A percentile compares a stretch with the other conserved stretches of the same genome.
Evolutionary conservation across 1,140 invertebrate species (phyloP).

Genomic region (Glomeris maerens): DNA sequence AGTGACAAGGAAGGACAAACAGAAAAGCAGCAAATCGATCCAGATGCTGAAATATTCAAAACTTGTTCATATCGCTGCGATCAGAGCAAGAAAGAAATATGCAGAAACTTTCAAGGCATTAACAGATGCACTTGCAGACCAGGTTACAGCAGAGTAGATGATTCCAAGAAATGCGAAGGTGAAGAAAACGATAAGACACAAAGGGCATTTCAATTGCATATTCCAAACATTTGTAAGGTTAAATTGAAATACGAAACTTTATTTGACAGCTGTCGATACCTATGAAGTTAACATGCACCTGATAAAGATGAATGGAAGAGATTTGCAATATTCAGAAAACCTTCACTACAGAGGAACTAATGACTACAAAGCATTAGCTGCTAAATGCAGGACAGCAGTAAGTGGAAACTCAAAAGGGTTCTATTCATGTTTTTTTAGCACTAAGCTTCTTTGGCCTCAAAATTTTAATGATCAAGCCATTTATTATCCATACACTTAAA

Average conservation of each 20-base stretch:
- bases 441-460: no score
- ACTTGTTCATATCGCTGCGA: neutral
- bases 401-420: slow-evolving; percentile 30
- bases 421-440: neutral
- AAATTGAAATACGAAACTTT: no score
- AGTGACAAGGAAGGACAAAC: no score
- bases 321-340: slow-evolving; percentile 35
- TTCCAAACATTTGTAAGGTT: neutral
- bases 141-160: slow-evolving; percentile 73
- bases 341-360: slow-evolving; percentile 19
- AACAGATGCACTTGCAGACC: slow-evolving; percentile 62
- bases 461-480: no score
- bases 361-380: slow-evolving; percentile 35
- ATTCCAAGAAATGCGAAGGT: slow-evolving; percentile 73
- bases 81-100: slow-evolving; percentile 42
- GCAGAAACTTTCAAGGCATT: slow-evolving; percentile 41
- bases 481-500: no score
- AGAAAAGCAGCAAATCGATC: no score
- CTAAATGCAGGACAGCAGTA: slow-evolving; percentile 54
- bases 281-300: slow-evolving; percentile 57
- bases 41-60: neutral
- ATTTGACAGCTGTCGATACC: slow-evolving; percentile 69
- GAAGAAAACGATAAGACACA: slow-evolving; percentile 25
- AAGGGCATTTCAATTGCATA: neutral
- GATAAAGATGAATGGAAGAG: slow-evolving; percentile 46